Conservation (phyloP, 2,888 invertebrate genomes). For the Chirona hameri region DNA sequence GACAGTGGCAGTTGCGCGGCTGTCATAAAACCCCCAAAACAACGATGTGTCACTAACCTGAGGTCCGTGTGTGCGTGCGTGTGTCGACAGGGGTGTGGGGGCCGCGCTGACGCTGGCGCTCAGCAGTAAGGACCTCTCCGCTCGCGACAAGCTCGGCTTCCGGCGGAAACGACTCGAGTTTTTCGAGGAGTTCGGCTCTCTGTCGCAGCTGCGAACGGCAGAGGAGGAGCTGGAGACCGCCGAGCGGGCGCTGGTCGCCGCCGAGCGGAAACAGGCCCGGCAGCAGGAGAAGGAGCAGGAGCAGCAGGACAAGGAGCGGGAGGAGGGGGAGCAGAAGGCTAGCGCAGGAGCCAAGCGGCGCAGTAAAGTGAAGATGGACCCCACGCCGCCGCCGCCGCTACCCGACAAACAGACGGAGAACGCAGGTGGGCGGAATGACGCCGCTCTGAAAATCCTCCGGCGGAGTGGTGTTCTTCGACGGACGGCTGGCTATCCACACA, state of each 20-base stretch:
- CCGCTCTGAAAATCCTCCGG: no score
- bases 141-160: conserved; percentile 39
- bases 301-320: not conserved
- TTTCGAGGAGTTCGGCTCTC: conserved; percentile 36
- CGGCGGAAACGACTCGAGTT: conserved; percentile 39
- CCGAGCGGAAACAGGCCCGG: not conserved
- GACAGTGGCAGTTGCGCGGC: no score
- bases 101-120: conserved; percentile 43
- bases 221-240: not conserved
- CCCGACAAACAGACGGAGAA: not conserved
- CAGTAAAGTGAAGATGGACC: conserved; percentile 22
- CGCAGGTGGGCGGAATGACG: not conserved
- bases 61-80: not conserved
- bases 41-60: no score
- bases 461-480: not conserved
- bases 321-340: not conserved
- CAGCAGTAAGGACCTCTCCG: conserved; percentile 41
- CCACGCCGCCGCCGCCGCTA: conserved; percentile 13
- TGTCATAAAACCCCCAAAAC: no score
- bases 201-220: not conserved
- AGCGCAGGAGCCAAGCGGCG: conserved; percentile 27
- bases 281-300: conserved; percentile 8
- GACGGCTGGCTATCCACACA: not conserved
- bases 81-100: conserved; percentile 38
- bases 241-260: not conserved